Conservation (phyloP, 2,797 vertebrate genomes). For the Alexandromys oeconomus region DNA sequence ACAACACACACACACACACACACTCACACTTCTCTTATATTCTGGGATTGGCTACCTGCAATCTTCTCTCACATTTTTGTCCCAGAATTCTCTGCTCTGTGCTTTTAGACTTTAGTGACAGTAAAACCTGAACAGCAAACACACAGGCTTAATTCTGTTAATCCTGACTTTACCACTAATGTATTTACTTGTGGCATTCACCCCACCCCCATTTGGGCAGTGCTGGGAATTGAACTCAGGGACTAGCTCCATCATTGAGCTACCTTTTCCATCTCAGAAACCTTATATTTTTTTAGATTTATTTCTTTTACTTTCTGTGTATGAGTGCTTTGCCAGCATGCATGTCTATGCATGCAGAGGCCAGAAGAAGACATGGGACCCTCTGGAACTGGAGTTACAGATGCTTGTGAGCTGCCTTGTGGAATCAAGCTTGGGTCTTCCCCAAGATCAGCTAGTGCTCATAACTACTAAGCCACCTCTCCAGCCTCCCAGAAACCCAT, state of each 20-base stretch:
- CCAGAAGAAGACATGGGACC: background rate
- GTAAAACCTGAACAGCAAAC: background rate
- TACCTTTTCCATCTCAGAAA: background rate
- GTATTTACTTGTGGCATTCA: background rate
- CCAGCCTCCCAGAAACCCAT: background rate
- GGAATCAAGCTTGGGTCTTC: background rate
- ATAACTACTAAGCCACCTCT: background rate
- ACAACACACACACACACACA: background rate
- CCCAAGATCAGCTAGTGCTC: background rate
- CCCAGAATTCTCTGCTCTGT: background rate
- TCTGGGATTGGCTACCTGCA: too few relatives aligned
- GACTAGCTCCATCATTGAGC: background rate
- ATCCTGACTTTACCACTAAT: background rate
- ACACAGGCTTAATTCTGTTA: background rate
- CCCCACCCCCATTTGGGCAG: background rate
- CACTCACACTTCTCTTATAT: background rate
- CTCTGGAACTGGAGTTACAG: background rate
- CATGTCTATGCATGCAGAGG: background rate
- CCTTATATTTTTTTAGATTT: background rate
- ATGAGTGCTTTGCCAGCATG: background rate
- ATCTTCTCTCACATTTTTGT: background rate
- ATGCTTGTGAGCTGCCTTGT: background rate
- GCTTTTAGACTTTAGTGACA: background rate
- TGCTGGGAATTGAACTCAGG: background rate
- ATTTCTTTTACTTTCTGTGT: background rate